phyloP scores from a whole-genome alignment of 1,140 invertebrate genomes.

The Camponotus floridanus region DNA sequence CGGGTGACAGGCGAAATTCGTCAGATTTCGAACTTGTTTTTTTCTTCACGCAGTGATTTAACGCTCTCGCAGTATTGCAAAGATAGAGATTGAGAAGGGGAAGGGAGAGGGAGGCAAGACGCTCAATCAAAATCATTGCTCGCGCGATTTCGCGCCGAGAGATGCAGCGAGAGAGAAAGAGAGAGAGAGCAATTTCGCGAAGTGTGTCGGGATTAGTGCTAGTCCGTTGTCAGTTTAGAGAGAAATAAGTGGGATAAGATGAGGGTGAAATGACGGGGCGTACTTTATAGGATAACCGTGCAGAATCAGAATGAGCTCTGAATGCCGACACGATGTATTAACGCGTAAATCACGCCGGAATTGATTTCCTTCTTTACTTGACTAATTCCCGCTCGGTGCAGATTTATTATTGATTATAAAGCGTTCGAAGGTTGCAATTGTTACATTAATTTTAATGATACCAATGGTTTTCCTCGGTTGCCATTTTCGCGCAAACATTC shows the following conservation, averaged over 20 bases:
- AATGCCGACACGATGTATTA: constrained; percentile 26
- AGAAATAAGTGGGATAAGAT: constrained; percentile 73
- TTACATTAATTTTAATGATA: constrained; percentile 23
- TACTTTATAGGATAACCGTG: constrained; percentile 68
- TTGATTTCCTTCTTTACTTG: constrained; percentile 24
- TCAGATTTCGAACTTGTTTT: constrained; percentile 13
- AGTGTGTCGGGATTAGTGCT: constrained; percentile 71
- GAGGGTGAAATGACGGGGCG: constrained; percentile 63
- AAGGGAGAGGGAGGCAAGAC: background rate
- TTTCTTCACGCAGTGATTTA: constrained; percentile 67
- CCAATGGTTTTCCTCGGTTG: background rate
- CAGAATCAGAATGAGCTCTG: constrained; percentile 66
- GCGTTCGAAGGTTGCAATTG: background rate
- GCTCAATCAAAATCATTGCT: constrained; percentile 76
- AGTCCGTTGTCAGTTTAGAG: constrained; percentile 71
- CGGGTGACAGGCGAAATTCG: constrained; percentile 49
- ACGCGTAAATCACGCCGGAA: constrained; percentile 48
- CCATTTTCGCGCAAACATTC: background rate
- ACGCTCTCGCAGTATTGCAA: constrained; percentile 40
- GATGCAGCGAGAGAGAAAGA: background rate
- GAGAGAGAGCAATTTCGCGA: constrained; percentile 62
- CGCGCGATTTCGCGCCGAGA: constrained; percentile 59
- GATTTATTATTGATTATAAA: constrained; percentile 40
- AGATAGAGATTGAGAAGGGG: background rate
- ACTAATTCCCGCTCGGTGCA: constrained; percentile 16